Evolutionary conservation across 2,888 invertebrate genomes (phyloP).

Genomic region (Drepana falcataria): DNA sequence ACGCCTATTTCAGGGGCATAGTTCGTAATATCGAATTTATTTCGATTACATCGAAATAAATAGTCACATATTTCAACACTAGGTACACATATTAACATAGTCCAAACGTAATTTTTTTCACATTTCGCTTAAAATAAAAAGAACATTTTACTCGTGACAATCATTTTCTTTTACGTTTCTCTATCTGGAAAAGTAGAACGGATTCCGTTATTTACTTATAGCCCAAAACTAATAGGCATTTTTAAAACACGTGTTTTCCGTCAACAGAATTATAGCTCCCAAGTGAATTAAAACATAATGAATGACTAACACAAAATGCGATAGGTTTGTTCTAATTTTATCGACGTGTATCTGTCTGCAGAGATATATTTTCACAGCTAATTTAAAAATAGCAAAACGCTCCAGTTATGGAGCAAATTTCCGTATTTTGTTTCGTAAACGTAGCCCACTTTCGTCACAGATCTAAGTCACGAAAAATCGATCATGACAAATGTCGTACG

Average conservation of each 20-base stretch:
- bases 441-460: conserved; percentile 1
- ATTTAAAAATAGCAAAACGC: neutral
- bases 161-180: no score
- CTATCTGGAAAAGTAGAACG: no score
- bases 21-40: no score
- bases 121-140: no score
- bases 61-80: no score
- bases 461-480: neutral
- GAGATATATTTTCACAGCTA: neutral
- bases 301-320: neutral
- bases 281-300: neutral
- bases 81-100: no score
- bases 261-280: neutral
- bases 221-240: neutral
- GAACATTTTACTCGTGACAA: no score
- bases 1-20: no score
- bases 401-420: conserved; percentile 1
- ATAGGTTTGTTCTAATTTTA: neutral
- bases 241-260: neutral
- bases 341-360: neutral
- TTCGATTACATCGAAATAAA: no score
- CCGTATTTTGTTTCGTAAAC: conserved; percentile 1
- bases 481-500: no score
- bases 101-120: no score
- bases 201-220: neutral